Evolutionary conservation across 2,113 vertebrate genomes (phyloP), one percentile per base, ranked within the genome.

Genomic region (Bufo gargarizans): DNA sequence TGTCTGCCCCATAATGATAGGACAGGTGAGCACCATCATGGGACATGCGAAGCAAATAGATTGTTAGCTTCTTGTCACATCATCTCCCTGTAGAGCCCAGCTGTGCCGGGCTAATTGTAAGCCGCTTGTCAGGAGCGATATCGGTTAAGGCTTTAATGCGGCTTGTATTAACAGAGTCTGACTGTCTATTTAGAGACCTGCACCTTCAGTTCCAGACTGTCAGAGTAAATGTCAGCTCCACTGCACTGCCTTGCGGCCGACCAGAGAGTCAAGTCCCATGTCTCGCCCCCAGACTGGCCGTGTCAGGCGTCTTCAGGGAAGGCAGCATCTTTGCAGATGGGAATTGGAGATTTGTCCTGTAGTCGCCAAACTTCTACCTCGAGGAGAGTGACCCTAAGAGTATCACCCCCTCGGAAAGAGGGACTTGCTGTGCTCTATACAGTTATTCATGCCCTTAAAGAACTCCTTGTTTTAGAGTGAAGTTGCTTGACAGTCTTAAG

Each of bases 151-250:
- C 22, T 47, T 43, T 81, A 87, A 71, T 71, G 47, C 19, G 12
- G 49, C 45, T 80, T 81, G 22, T 80, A 58, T 47, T 87, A 87
- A 87, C 33, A 45, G 56, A 80, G 77, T 87, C 77, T 87, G 86
- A 80, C 86, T 22, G 63, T 87, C 76, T 80, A 71, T 80, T 87
- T 87, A 80, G 86, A 71, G 86, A 87, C 77, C 77, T 71, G 86
- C 86, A 87, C 86, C 86, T 87, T 87, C 86, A 87, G n/a, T 80
- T 69, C 43, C 58, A 87, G 22, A 71, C 86, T 80, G 77, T 78
- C 77, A 87, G 0, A 87, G 79, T 33, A 87, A 80, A 87, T 87
- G 86, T 87, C 86, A 80, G 47, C 63, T 71, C 33, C 53, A 10
- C 8, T 80, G 22, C 77, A 47, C 61, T 80, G 86, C 86, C 86